These are phyloP conservation scores for Cyaniris semiargus DNA, from an alignment of 2,888 invertebrate genomes.

Conservation along the genomic window DNA sequence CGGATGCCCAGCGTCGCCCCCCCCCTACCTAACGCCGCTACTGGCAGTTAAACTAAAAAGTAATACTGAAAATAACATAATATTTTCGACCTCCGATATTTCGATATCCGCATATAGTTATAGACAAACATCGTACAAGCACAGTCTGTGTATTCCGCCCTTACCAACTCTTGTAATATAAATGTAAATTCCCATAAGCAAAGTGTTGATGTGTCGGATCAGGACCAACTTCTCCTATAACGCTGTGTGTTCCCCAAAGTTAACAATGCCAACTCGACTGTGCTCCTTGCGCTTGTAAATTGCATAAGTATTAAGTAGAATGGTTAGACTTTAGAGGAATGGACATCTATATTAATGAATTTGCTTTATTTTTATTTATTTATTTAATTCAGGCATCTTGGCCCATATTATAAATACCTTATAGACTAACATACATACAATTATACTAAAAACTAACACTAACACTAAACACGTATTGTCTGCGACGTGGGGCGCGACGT, in stretches of 20 bases:
- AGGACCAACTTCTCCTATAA: slow-evolving; percentile 33
- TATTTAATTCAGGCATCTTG: too few relatives aligned
- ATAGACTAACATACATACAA: too few relatives aligned
- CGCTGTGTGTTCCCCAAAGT: slow-evolving; percentile 27
- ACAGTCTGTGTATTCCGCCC: not conserved
- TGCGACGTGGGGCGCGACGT: too few relatives aligned
- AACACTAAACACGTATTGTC: too few relatives aligned
- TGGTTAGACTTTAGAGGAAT: not conserved
- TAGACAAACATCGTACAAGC: not conserved
- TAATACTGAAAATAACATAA: not conserved
- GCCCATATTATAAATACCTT: too few relatives aligned
- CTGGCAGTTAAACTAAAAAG: too few relatives aligned
- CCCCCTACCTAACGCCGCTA: too few relatives aligned
- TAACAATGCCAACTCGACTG: slow-evolving; percentile 26
- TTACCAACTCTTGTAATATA: slow-evolving; percentile 32
- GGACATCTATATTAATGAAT: not conserved
- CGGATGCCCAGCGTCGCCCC: too few relatives aligned
- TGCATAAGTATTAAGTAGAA: slow-evolving; percentile 5
- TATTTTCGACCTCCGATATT: not conserved
- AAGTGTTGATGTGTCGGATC: slow-evolving; percentile 31
- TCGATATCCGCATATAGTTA: too few relatives aligned
- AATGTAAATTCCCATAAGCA: slow-evolving; percentile 34
- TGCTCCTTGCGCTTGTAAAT: slow-evolving; percentile 26
- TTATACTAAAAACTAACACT: too few relatives aligned
- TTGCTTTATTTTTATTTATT: too few relatives aligned